phyloP scores from a whole-genome alignment of 2,797 vertebrate genomes.

The Typhlichthys subterraneus region DNA sequence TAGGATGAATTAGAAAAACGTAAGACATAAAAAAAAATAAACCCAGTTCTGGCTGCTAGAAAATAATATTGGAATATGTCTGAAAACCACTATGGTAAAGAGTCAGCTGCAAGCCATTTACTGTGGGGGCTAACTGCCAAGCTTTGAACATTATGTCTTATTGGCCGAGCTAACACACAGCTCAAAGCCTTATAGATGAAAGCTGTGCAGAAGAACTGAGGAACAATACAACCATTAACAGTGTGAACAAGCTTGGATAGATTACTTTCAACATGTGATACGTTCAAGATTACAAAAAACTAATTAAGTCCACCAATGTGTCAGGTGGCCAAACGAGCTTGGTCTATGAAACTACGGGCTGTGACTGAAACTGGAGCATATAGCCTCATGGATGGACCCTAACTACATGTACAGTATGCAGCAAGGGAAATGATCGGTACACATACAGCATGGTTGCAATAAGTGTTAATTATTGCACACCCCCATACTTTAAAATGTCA shows the following conservation, averaged over 20 bases:
- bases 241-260: slow-evolving; percentile 51
- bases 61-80: slow-evolving; percentile 52
- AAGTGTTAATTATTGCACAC: no score
- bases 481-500: no score
- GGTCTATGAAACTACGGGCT: slow-evolving; percentile 12
- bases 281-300: slow-evolving; percentile 48
- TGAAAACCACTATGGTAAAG: slow-evolving; percentile 51
- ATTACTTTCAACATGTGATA: slow-evolving; percentile 53
- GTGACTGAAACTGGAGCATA: slow-evolving; percentile 18
- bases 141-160: slow-evolving; percentile 67
- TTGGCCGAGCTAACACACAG: slow-evolving; percentile 61
- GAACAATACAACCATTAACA: slow-evolving; percentile 59
- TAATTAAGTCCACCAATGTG: slow-evolving; percentile 18
- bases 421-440: no score
- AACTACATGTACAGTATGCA: neutral
- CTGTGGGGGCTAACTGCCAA: slow-evolving; percentile 61
- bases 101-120: slow-evolving; percentile 71
- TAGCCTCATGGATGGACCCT: neutral
- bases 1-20: slow-evolving; percentile 30
- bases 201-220: slow-evolving; percentile 50
- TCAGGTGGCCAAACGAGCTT: slow-evolving; percentile 18
- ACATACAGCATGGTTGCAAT: no score
- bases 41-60: slow-evolving; percentile 47
- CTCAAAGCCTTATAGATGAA: slow-evolving; percentile 69
- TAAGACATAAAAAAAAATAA: slow-evolving; percentile 32